Percentiles rank a stretch among this genome's conserved stretches.
Conservation (phyloP, 1,140 invertebrate genomes). For the Anoplolepis gracilipes region DNA sequence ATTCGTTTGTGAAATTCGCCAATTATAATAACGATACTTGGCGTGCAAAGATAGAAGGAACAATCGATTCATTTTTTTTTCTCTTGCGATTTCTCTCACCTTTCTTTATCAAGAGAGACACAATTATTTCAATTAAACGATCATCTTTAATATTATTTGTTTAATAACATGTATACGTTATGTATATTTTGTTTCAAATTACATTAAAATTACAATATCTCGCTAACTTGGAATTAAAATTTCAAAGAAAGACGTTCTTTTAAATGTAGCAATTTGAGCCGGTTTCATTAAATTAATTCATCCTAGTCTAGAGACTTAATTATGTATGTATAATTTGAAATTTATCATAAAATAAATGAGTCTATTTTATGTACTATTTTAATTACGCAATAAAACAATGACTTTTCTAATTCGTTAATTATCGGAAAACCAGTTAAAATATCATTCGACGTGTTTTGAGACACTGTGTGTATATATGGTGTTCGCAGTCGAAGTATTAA, state of each 20-base stretch:
- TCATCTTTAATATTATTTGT: background rate
- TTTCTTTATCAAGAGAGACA: background rate
- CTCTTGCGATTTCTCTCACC: background rate
- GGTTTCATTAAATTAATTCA: background rate
- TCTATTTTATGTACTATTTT: background rate
- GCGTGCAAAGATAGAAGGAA: background rate
- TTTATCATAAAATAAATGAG: background rate
- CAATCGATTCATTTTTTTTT: constrained; percentile 5
- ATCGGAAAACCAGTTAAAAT: background rate
- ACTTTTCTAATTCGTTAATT: background rate
- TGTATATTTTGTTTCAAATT: background rate
- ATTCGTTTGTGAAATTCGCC: constrained; percentile 42
- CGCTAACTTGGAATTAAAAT: background rate
- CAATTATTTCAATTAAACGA: background rate
- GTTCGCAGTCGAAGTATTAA: background rate
- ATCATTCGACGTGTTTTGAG: background rate
- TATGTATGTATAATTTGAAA: background rate
- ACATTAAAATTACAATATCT: background rate
- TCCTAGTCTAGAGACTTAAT: background rate
- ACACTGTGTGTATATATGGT: background rate
- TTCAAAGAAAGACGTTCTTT: background rate
- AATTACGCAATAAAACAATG: background rate
- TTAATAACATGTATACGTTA: background rate
- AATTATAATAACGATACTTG: constrained; percentile 13
- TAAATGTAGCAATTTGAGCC: background rate